Percentiles rank a stretch among this genome's conserved stretches.
These are phyloP conservation scores for Thinocorus orbignyianus DNA, from an alignment of 2,113 vertebrate species.

Conservation along the genomic window DNA sequence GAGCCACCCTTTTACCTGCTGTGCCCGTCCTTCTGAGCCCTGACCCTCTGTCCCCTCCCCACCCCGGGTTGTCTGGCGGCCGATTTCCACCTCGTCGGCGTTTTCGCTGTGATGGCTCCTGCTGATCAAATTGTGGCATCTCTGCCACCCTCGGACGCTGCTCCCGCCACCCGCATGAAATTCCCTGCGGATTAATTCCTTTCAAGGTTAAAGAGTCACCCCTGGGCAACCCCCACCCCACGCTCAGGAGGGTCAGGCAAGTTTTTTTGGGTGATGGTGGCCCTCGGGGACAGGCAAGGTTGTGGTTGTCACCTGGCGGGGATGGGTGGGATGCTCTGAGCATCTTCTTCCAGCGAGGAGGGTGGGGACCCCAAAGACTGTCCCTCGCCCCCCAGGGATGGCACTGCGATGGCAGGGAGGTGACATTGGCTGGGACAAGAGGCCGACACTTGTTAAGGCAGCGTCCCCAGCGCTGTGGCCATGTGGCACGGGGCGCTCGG, in stretches of 20 bases:
- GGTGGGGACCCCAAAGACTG: rapidly evolving
- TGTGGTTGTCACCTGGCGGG: not conserved
- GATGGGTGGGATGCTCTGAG: not conserved
- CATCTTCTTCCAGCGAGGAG: not conserved
- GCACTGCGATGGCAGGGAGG: rapidly evolving
- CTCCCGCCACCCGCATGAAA: not conserved
- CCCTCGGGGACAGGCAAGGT: rapidly evolving
- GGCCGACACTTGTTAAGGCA: too few relatives aligned
- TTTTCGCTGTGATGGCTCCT: not conserved
- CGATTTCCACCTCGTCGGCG: not conserved
- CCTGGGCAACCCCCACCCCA: too few relatives aligned
- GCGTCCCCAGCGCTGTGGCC: too few relatives aligned
- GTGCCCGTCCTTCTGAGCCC: not conserved
- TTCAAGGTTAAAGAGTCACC: too few relatives aligned
- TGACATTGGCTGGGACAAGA: not conserved
- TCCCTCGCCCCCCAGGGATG: rapidly evolving
- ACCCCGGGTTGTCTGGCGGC: not conserved
- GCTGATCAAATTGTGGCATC: not conserved
- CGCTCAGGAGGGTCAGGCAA: not conserved
- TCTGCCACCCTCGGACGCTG: not conserved
- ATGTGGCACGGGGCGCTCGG: rapidly evolving
- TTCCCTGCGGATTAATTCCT: too few relatives aligned
- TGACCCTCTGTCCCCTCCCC: not conserved
- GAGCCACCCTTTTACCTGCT: rapidly evolving
- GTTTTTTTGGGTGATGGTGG: too few relatives aligned